These are phyloP conservation scores for Drosophila silvestris DNA, from an alignment of 2,888 invertebrate genomes.

Conservation along the genomic window DNA sequence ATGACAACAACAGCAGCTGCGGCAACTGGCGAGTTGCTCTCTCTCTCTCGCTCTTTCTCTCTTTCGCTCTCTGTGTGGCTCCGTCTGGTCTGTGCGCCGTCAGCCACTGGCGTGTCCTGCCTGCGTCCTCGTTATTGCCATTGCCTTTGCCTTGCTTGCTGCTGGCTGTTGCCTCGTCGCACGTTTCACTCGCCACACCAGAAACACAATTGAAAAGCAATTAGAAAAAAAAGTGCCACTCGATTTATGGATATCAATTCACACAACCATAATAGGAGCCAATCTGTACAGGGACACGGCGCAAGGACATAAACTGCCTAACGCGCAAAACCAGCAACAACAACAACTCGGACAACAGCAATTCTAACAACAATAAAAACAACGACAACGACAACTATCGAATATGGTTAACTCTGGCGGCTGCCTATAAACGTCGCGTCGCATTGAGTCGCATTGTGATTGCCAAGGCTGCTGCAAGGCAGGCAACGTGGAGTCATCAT, in stretches of 20 bases:
- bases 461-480: conserved; percentile 70
- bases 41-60: conserved; percentile 15
- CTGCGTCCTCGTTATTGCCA: conserved; percentile 69
- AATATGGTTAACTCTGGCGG: conserved; percentile 62
- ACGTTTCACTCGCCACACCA: conserved; percentile 20
- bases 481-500: conserved; percentile 74
- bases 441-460: conserved; percentile 35
- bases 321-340: conserved; percentile 30
- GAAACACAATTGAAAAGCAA: conserved; percentile 56
- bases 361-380: conserved; percentile 15
- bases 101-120: conserved; percentile 48
- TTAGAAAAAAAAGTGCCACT: conserved; percentile 57
- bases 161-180: conserved; percentile 54
- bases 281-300: conserved; percentile 49
- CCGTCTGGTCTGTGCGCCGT: conserved; percentile 48
- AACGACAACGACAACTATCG: conserved; percentile 40
- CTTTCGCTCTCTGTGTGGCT: conserved; percentile 34
- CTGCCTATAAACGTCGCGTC: conserved; percentile 47
- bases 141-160: conserved; percentile 36
- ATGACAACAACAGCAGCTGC: conserved; percentile 5
- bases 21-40: conserved; percentile 20
- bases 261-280: conserved; percentile 62
- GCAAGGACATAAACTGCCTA: conserved; percentile 58
- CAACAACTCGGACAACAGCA: conserved; percentile 21
- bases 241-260: conserved; percentile 68